Conservation (phyloP, 2,113 vertebrate species). For the Muntiacus reevesi region DNA sequence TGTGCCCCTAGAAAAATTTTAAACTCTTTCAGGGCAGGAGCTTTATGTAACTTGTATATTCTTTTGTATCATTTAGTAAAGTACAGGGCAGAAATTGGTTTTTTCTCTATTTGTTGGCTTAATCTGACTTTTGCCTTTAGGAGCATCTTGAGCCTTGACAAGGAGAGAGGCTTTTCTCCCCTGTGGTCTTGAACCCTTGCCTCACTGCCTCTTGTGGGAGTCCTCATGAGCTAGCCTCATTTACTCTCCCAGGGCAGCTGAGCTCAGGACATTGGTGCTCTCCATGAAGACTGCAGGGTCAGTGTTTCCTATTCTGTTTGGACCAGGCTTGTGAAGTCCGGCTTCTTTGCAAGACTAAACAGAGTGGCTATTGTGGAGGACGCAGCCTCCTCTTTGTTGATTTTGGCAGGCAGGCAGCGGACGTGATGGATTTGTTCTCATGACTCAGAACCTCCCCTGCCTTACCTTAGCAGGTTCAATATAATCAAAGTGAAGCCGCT, state of each 20-base stretch:
- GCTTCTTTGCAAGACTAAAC: constrained; percentile 32
- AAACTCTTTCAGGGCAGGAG: neutral
- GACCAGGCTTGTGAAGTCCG: neutral
- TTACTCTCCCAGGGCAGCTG: neutral
- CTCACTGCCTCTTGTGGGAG: neutral
- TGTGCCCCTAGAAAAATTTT: neutral
- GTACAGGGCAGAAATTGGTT: constrained; percentile 5
- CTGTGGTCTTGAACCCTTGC: neutral
- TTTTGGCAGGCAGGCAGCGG: constrained; percentile 18
- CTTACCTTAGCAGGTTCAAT: neutral
- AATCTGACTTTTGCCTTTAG: neutral
- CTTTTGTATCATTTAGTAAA: neutral
- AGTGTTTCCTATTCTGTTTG: neutral
- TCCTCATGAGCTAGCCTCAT: neutral
- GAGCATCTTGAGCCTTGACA: neutral
- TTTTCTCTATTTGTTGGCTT: neutral
- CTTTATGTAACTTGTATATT: neutral
- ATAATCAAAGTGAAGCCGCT: neutral
- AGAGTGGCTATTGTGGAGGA: neutral
- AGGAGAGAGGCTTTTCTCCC: neutral
- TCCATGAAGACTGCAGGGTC: constrained; percentile 9
- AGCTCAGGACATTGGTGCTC: constrained; percentile 29
- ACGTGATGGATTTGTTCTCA: neutral
- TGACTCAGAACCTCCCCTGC: constrained; percentile 53
- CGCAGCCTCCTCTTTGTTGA: neutral